phyloP scores from a whole-genome alignment of 2,113 vertebrate genomes.

The Lepisosteus oculatus region DNA sequence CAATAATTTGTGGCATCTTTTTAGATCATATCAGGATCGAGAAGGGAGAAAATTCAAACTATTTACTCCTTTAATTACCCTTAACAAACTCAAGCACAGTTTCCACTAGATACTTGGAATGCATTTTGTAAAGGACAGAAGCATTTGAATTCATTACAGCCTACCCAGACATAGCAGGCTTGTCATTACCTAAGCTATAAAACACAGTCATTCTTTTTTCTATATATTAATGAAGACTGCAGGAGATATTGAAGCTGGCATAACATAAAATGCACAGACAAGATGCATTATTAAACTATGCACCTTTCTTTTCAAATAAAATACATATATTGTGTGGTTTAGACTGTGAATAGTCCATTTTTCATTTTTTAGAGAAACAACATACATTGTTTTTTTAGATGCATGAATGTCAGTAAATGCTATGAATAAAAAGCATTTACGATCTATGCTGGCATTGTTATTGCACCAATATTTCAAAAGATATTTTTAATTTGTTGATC shows the following conservation, averaged over 20 bases:
- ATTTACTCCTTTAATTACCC: conserved; percentile 43
- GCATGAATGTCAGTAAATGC: no score
- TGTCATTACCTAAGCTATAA: conserved; percentile 5
- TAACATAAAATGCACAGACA: conserved; percentile 21
- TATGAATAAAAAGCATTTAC: no score
- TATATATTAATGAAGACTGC: conserved; percentile 21
- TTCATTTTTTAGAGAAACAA: no score
- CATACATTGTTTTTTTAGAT: no score
- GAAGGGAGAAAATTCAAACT: conserved; percentile 33
- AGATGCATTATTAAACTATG: conserved; percentile 34
- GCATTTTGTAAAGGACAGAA: conserved; percentile 14
- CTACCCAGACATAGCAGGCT: conserved; percentile 23
- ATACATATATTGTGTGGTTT: conserved; percentile 61
- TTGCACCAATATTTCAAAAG: no score
- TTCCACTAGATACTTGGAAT: conserved; percentile 18
- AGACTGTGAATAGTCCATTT: no score
- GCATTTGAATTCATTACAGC: conserved; percentile 30
- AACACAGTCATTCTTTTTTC: conserved; percentile 15
- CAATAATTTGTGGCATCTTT: conserved; percentile 45
- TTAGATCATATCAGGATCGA: conserved; percentile 45
- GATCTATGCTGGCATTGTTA: no score
- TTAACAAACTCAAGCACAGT: conserved; percentile 26
- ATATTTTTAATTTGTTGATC: no score
- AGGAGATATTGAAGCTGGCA: conserved; percentile 1
- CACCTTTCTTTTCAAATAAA: neutral